Percentiles rank a stretch among this genome's conserved stretches.
Conservation (phyloP, 2,113 vertebrate genomes). For the Tichodroma muraria region DNA sequence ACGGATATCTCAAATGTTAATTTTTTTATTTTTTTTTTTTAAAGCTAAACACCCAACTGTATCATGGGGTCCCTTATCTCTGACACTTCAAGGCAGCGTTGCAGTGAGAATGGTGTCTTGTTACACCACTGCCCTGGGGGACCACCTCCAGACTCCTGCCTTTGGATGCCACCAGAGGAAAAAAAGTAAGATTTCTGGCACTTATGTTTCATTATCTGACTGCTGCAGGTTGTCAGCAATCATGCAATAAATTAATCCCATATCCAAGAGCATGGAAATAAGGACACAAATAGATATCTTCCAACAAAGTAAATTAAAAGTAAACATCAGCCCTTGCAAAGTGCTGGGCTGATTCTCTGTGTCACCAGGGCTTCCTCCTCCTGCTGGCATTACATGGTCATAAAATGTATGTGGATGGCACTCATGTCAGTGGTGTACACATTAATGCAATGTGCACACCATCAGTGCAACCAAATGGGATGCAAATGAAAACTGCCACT, state of each 20-base stretch:
- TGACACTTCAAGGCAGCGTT: not conserved
- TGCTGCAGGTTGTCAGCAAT: conserved; percentile 62
- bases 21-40: not conserved
- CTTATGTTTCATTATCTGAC: conserved; percentile 63
- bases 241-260: conserved; percentile 64
- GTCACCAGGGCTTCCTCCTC: not conserved
- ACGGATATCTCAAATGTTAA: not conserved
- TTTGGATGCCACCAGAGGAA: conserved; percentile 34
- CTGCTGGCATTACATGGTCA: not conserved
- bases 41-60: not conserved
- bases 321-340: conserved; percentile 30
- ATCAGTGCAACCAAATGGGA: not conserved
- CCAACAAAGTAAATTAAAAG: conserved; percentile 56
- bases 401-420: not conserved
- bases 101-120: not conserved
- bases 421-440: not conserved
- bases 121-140: not conserved
- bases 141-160: not conserved
- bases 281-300: conserved; percentile 56
- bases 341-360: not conserved
- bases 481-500: not conserved
- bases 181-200: conserved; percentile 32
- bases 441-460: not conserved
- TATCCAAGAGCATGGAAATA: conserved; percentile 63
- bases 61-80: not conserved